Evolutionary conservation across 2,888 invertebrate species (phyloP).

Genomic region (Scelioninae gen. 1): DNA sequence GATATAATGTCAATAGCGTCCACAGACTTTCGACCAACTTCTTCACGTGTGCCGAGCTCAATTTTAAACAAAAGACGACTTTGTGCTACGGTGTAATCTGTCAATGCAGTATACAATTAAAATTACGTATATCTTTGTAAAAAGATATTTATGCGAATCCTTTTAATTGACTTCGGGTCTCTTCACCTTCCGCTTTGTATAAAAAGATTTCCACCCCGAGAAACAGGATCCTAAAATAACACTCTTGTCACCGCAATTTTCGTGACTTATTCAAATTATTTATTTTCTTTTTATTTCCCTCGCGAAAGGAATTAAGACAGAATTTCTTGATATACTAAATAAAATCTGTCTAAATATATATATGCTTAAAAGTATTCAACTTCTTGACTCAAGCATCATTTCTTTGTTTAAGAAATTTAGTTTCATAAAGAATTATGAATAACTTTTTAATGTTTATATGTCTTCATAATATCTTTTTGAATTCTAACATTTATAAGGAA

Average conservation of each 20-base stretch:
- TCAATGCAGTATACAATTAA: conserved; percentile 35
- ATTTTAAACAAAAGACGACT: conserved; percentile 47
- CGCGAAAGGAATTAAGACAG: not conserved
- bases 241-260: conserved; percentile 3
- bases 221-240: conserved; percentile 17
- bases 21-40: conserved; percentile 35
- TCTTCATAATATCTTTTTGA: too few relatives aligned
- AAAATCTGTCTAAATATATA: too few relatives aligned
- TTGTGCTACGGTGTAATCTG: conserved; percentile 22
- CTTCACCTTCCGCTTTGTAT: conserved; percentile 7
- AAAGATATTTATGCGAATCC: conserved; percentile 41
- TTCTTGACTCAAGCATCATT: too few relatives aligned
- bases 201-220: conserved; percentile 4
- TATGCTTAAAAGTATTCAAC: too few relatives aligned
- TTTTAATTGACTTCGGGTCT: conserved; percentile 56
- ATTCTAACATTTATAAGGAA: too few relatives aligned
- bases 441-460: too few relatives aligned
- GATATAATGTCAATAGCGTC: conserved; percentile 54
- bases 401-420: too few relatives aligned
- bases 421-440: too few relatives aligned
- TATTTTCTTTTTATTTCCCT: not conserved
- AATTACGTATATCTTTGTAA: conserved; percentile 53
- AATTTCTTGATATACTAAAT: too few relatives aligned
- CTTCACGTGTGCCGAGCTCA: conserved; percentile 22
- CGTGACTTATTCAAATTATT: conserved; percentile 2